Evolutionary conservation across 2,888 invertebrate genomes (phyloP).

Genomic region (Aleiodes alternator): DNA sequence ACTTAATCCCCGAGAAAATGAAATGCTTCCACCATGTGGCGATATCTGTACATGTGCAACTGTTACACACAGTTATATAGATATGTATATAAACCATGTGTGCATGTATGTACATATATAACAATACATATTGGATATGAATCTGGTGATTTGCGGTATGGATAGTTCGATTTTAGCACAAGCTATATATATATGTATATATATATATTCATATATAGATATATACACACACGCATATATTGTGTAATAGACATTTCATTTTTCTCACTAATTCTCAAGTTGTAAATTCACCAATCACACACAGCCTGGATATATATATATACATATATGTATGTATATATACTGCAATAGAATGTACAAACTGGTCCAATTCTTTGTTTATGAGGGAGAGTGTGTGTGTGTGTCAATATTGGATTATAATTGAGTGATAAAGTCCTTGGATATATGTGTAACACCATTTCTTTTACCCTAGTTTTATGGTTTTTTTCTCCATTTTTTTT

Average conservation of each 20-base stretch:
- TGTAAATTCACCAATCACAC: neutral
- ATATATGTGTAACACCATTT: neutral
- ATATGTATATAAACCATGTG: neutral
- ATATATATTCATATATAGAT: too few species aligned
- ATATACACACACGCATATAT: too few species aligned
- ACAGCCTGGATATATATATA: neutral
- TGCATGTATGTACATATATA: conserved; percentile 2
- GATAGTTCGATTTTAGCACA: neutral
- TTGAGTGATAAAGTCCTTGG: neutral
- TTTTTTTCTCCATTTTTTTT: neutral
- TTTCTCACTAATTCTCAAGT: neutral
- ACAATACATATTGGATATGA: conserved; percentile 23
- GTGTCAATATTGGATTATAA: neutral
- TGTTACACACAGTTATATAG: conserved; percentile 25
- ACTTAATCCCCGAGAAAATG: conserved; percentile 73
- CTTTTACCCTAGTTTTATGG: too few species aligned
- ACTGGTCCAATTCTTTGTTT: too few species aligned
- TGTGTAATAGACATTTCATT: conserved; percentile 15
- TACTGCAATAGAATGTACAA: neutral
- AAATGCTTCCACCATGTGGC: conserved; percentile 63
- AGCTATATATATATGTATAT: too few species aligned
- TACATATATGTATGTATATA: neutral
- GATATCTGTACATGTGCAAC: neutral
- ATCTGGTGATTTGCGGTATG: neutral
- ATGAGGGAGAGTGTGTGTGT: too few species aligned